These are phyloP conservation scores for Catocala nupta DNA, from an alignment of 2,888 invertebrate species.

Conservation along the genomic window DNA sequence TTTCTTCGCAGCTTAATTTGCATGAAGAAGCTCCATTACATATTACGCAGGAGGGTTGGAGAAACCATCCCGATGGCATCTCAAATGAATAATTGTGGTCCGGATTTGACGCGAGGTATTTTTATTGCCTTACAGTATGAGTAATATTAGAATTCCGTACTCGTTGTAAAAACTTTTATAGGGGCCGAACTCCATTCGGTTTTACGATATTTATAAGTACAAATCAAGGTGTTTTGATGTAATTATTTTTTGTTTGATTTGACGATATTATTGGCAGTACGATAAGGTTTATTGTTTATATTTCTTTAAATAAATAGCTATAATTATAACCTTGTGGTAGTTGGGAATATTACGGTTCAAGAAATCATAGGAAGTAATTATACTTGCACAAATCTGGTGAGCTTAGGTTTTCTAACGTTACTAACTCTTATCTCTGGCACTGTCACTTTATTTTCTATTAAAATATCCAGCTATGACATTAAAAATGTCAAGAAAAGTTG, in stretches of 20 bases:
- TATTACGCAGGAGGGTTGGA: slow-evolving; percentile 36
- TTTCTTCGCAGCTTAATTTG: slow-evolving; percentile 53
- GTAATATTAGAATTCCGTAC: slow-evolving; percentile 71
- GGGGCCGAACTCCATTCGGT: slow-evolving; percentile 19
- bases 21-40: slow-evolving; percentile 48
- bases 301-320: too few relatives aligned
- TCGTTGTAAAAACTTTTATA: slow-evolving; percentile 57
- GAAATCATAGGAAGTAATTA: too few relatives aligned
- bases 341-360: too few relatives aligned
- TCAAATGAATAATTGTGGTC: slow-evolving; percentile 80
- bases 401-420: too few relatives aligned
- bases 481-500: too few relatives aligned
- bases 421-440: too few relatives aligned
- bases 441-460: too few relatives aligned
- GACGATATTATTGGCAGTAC: neutral
- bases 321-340: too few relatives aligned
- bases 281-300: neutral
- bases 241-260: neutral
- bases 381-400: too few relatives aligned
- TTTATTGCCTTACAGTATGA: slow-evolving; percentile 76
- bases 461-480: too few relatives aligned
- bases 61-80: slow-evolving; percentile 71
- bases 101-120: slow-evolving; percentile 82
- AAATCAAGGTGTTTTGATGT: neutral
- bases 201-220: slow-evolving; percentile 7